Conservation (phyloP, 2,888 invertebrate genomes). For the Drosophila neotestacea region DNA sequence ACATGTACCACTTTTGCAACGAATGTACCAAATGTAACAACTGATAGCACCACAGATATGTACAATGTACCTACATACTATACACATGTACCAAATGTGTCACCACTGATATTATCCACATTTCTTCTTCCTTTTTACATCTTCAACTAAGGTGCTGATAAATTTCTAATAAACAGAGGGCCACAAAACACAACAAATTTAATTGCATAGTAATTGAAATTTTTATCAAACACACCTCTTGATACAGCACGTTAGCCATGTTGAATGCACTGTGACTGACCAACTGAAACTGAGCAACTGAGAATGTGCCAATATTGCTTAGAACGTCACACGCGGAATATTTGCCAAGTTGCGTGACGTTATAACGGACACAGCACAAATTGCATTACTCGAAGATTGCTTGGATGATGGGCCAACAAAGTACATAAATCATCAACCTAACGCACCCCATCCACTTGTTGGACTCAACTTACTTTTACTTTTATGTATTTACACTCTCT, state of each 20-base stretch:
- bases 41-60: background rate
- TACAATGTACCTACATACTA: no score
- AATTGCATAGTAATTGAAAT: background rate
- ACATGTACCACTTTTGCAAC: background rate
- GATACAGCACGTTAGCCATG: constrained; percentile 34
- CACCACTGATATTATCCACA: background rate
- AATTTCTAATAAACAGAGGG: background rate
- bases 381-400: constrained; percentile 21
- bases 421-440: background rate
- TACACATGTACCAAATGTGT: background rate
- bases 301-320: background rate
- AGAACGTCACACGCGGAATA: constrained; percentile 25
- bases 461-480: constrained; percentile 38
- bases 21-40: background rate
- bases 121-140: background rate
- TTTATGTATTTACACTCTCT: constrained; percentile 1
- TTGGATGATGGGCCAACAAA: constrained; percentile 7
- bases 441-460: constrained; percentile 40
- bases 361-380: constrained; percentile 13
- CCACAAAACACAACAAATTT: background rate
- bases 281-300: constrained; percentile 23
- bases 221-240: constrained; percentile 36
- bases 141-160: background rate
- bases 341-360: constrained; percentile 42
- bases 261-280: constrained; percentile 16